phyloP scores from a whole-genome alignment of 2,797 vertebrate species.

The Chelonia mydas region DNA sequence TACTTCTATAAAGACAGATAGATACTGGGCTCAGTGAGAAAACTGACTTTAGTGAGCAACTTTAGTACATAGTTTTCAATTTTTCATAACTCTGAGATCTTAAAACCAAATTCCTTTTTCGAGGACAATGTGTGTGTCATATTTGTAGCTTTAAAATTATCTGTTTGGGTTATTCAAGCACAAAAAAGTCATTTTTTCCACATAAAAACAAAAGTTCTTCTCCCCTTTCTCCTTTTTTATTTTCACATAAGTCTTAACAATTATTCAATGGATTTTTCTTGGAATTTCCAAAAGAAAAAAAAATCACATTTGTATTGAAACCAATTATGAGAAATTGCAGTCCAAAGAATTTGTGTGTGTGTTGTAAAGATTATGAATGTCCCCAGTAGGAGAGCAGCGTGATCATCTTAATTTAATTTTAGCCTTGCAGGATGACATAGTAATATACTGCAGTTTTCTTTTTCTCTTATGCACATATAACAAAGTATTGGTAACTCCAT shows the following conservation, averaged over 20 bases:
- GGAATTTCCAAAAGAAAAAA: background rate
- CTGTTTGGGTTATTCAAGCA: slow-evolving; percentile 44
- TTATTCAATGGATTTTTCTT: background rate
- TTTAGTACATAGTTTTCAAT: slow-evolving; percentile 18
- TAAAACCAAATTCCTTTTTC: slow-evolving; percentile 20
- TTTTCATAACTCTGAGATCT: slow-evolving; percentile 4
- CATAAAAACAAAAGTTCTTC: slow-evolving; percentile 26
- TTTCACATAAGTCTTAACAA: slow-evolving; percentile 7
- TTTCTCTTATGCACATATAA: background rate
- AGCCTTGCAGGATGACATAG: background rate
- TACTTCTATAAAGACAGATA: background rate
- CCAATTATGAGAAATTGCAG: slow-evolving; percentile 27
- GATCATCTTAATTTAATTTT: background rate
- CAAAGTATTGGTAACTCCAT: background rate
- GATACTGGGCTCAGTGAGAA: background rate
- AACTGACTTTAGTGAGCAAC: background rate
- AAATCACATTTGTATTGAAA: background rate
- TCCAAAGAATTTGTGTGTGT: background rate
- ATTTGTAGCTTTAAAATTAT: background rate
- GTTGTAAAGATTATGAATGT: background rate
- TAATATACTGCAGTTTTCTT: background rate
- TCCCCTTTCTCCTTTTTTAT: background rate
- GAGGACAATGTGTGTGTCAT: slow-evolving; percentile 60
- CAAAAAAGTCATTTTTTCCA: slow-evolving; percentile 45
- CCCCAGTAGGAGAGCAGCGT: background rate